These are phyloP conservation scores for Dysmachus trigonus DNA, from an alignment of 2,888 invertebrate genomes.

Conservation along the genomic window DNA sequence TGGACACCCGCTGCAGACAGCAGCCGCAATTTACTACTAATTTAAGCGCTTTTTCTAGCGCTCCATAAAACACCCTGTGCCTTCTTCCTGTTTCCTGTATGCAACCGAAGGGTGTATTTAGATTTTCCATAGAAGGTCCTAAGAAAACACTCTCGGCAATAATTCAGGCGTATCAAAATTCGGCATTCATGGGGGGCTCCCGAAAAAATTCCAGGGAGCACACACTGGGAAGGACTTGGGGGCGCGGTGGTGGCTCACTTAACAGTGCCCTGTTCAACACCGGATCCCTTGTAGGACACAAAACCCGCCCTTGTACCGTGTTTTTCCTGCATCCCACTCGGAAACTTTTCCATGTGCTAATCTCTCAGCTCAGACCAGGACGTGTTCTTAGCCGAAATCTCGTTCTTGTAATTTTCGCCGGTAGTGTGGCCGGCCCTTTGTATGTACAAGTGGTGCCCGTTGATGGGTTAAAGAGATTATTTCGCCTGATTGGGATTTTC, in stretches of 20 bases:
- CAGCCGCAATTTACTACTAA: background rate
- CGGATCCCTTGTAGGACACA: constrained; percentile 20
- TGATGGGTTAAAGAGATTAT: constrained; percentile 51
- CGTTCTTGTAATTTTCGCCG: constrained; percentile 42
- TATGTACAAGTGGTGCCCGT: constrained; percentile 44
- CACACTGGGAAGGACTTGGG: background rate
- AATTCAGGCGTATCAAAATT: background rate
- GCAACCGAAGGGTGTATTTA: background rate
- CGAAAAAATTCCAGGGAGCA: background rate
- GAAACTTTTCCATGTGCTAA: constrained; percentile 47
- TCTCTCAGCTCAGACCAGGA: constrained; percentile 44
- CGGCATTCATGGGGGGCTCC: background rate
- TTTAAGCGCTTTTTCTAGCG: background rate
- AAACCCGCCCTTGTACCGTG: background rate
- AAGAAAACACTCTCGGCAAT: background rate
- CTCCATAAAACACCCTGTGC: background rate
- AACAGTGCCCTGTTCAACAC: constrained; percentile 23
- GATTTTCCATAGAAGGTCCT: background rate
- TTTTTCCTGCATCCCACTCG: constrained; percentile 38
- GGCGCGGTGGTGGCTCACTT: constrained; percentile 15
- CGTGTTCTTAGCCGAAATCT: constrained; percentile 48
- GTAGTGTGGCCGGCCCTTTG: background rate
- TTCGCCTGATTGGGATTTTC: constrained; percentile 50
- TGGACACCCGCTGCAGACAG: background rate
- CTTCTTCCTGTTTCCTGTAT: background rate